phyloP scores from a whole-genome alignment of 2,113 vertebrate species.

The Oncorhynchus nerka region DNA sequence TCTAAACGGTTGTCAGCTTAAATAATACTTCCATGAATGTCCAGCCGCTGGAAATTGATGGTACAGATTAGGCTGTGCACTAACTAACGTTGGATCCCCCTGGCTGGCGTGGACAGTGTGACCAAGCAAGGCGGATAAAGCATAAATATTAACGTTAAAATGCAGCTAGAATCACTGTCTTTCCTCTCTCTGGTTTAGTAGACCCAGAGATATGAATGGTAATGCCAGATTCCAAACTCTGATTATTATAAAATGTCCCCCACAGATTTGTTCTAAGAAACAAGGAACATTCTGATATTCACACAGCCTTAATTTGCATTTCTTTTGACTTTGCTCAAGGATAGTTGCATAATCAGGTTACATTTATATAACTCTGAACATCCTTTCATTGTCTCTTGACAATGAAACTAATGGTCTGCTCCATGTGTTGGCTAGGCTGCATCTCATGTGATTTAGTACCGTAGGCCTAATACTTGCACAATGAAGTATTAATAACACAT shows the following conservation, averaged over 20 bases:
- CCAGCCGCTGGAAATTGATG: slow-evolving; percentile 62
- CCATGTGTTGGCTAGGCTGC: neutral
- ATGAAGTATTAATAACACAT: no score
- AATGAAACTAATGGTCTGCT: no score
- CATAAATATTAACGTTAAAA: no score
- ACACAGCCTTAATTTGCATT: neutral
- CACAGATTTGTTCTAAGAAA: slow-evolving; percentile 46
- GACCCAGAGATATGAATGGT: neutral
- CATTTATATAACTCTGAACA: no score
- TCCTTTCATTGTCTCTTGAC: no score
- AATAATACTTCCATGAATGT: slow-evolving; percentile 65
- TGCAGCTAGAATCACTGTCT: no score
- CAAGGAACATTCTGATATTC: neutral
- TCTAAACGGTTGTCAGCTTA: slow-evolving; percentile 72
- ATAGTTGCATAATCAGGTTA: no score
- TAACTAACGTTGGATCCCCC: no score
- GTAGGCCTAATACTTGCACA: neutral
- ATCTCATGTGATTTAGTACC: neutral
- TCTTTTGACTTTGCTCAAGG: no score
- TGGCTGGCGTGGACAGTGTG: no score
- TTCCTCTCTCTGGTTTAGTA: no score
- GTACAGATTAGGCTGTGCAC: slow-evolving; percentile 59
- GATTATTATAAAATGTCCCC: slow-evolving; percentile 37
- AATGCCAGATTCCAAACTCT: slow-evolving; percentile 41
- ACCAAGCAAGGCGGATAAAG: no score